Percentiles rank a stretch among this genome's conserved stretches.
phyloP scores from a whole-genome alignment of 2,797 vertebrate genomes.

The Zalophus californianus region DNA sequence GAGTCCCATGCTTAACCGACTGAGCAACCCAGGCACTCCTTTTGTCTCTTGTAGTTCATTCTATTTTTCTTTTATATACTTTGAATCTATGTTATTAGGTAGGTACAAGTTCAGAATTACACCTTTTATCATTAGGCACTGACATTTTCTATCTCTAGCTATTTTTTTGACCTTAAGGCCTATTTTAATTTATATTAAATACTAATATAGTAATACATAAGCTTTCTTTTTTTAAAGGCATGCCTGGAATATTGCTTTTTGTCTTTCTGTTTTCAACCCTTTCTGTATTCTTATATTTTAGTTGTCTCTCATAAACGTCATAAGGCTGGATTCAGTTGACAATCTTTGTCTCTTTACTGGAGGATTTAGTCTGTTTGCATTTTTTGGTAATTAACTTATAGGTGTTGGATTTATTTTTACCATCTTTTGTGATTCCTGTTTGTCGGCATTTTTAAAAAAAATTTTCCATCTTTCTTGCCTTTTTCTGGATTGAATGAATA shows the following conservation, averaged over 20 bases:
- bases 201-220: neutral
- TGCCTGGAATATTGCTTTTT: neutral
- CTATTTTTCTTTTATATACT: neutral
- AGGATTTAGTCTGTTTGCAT: neutral
- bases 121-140: neutral
- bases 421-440: neutral
- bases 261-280: neutral
- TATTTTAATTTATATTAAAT: neutral
- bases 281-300: neutral
- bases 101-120: neutral
- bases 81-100: neutral
- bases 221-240: neutral
- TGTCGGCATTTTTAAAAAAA: neutral
- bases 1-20: neutral
- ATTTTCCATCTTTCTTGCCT: neutral
- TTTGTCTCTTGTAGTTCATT: neutral
- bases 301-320: neutral
- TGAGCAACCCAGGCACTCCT: neutral
- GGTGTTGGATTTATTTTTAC: neutral
- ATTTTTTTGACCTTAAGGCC: neutral
- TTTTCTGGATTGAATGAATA: neutral
- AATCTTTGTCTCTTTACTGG: neutral
- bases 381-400: neutral
- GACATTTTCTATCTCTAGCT: neutral
- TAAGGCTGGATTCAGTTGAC: neutral